Evolutionary conservation across 2,888 invertebrate genomes (phyloP).

Genomic region (Hyppa rectilinea): DNA sequence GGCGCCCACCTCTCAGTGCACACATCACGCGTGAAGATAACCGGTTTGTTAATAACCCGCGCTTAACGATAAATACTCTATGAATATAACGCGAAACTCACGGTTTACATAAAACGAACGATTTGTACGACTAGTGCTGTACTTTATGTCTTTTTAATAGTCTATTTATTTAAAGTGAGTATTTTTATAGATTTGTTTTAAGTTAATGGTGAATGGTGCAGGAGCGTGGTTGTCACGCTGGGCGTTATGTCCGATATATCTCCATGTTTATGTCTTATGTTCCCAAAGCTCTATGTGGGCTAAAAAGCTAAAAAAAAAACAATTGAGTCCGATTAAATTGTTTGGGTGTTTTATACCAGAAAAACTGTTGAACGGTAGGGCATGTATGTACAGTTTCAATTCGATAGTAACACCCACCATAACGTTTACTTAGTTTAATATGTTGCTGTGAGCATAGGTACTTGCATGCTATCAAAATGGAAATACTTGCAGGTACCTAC

Average conservation of each 20-base stretch:
- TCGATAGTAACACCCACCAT: conserved; percentile 34
- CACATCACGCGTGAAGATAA: conserved; percentile 62
- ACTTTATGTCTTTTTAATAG: conserved; percentile 79
- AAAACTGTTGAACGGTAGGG: conserved; percentile 29
- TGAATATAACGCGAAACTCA: conserved; percentile 75
- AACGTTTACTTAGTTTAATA: background rate
- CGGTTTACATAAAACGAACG: conserved; percentile 68
- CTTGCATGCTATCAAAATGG: conserved; percentile 23
- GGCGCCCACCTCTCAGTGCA: conserved; percentile 66
- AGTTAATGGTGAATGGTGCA: conserved; percentile 72
- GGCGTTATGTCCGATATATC: conserved; percentile 72
- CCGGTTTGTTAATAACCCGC: conserved; percentile 69
- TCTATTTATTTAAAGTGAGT: conserved; percentile 77
- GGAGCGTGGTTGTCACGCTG: conserved; percentile 74
- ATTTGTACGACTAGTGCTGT: conserved; percentile 69
- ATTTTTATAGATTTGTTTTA: conserved; percentile 76
- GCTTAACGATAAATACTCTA: conserved; percentile 70
- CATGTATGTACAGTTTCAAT: conserved; percentile 28
- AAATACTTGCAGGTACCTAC: conserved; percentile 26
- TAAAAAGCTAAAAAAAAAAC: conserved; percentile 62
- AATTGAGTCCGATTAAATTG: conserved; percentile 61
- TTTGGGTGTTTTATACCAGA: conserved; percentile 47
- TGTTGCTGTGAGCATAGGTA: conserved; percentile 5
- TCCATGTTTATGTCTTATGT: conserved; percentile 76
- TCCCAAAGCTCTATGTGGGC: conserved; percentile 74